Evolutionary conservation across 2,888 invertebrate genomes (phyloP).

Genomic region (Nomada lathburiana): DNA sequence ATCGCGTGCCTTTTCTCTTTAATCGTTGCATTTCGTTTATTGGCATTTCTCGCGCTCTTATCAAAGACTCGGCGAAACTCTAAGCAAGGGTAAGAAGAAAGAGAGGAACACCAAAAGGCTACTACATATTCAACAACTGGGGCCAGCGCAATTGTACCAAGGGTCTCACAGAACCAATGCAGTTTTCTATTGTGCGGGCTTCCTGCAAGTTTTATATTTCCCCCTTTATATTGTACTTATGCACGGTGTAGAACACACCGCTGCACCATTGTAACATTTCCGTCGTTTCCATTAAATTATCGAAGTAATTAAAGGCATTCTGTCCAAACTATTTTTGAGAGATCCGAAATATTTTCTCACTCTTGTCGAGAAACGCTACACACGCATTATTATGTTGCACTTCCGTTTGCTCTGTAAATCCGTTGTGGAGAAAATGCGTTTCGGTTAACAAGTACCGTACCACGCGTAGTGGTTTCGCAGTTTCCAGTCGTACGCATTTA

Average conservation of each 20-base stretch:
- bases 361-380: no score
- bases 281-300: background rate
- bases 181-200: background rate
- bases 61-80: constrained; percentile 87
- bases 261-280: background rate
- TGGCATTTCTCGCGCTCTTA: constrained; percentile 91
- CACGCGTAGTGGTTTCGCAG: background rate
- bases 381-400: background rate
- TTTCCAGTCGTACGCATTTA: background rate
- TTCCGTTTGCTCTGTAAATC: background rate
- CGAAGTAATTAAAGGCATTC: background rate
- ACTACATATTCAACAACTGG: background rate
- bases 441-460: background rate
- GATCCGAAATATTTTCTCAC: no score
- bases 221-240: background rate
- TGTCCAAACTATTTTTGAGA: no score
- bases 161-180: constrained; percentile 1
- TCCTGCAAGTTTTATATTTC: background rate
- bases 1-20: constrained; percentile 89
- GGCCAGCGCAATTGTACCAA: background rate
- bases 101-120: background rate
- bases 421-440: background rate
- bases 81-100: constrained; percentile 82
- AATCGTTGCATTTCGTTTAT: constrained; percentile 90
- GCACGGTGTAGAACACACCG: background rate